Evolutionary conservation across 2,113 vertebrate species (phyloP), one percentile per base, ranked within the genome.

Genomic region (Gadus chalcogrammus): DNA sequence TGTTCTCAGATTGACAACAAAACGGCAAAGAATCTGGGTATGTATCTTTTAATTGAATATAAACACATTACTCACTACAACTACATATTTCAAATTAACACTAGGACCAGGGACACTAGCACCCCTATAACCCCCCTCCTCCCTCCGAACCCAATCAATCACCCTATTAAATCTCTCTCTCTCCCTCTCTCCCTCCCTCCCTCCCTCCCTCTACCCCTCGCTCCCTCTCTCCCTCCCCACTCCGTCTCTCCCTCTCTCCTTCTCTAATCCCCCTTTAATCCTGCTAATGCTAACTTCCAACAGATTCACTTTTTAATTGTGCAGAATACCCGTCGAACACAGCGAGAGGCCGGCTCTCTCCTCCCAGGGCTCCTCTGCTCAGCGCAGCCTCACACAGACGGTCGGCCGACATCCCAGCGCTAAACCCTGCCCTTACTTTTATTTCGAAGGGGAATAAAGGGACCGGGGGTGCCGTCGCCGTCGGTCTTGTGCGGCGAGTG

Each of bases 271-370:
- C 77, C 42, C 79, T 2, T 24, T 86, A 87, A 87, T 84, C 87
- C 76, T 73, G 73, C 78, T 77, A 79, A 79, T 85, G 74, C 77
- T 74, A 87, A 85, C 76, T 77, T 86, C 75, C 70, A 76, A 76
- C 73, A 82, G 80, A 86, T 84, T 81, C 74, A 74, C 82, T 84
- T 87, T 83, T 79, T 81, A 82, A 85, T 87, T 82, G 82, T 70
- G 71, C 78, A 76, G 84, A 86, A 85, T 79, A 83, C 83, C 83
- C 74, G 78, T 74, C 27, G 65, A 59, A 80, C 24, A 67, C 24
- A 42, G 73, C 72, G 42, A 9, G 42, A 48, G 42, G 42, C 42
- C 81, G 73, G 68, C 79, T 65, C 81, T 84, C 75, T 82, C 53
- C 75, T 85, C 77, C 77, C 74, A 64, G 80, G 76, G 80, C 76